Evolutionary conservation across 2,797 vertebrate species (phyloP).

Genomic region (Phoebastria nigripes): DNA sequence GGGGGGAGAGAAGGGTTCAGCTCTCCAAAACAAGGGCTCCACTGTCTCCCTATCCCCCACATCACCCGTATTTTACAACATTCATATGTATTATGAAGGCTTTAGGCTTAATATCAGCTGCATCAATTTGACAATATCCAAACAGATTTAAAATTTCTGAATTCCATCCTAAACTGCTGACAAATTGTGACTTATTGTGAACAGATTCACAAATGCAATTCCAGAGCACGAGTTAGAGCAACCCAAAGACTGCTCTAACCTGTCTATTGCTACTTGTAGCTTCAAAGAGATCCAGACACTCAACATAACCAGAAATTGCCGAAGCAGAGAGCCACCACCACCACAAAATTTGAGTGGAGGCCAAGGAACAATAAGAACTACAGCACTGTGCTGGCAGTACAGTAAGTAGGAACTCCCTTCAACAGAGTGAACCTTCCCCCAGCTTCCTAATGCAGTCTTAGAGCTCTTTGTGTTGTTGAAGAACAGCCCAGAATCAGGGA

Average conservation of each 20-base stretch:
- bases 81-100: neutral
- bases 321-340: neutral
- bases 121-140: neutral
- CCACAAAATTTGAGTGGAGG: neutral
- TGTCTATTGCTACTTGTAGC: neutral
- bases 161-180: neutral
- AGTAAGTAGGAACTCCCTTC: neutral
- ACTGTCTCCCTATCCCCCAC: neutral
- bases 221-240: neutral
- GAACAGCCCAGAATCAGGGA: neutral
- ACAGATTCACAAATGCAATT: neutral
- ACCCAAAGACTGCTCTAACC: neutral
- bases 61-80: neutral
- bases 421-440: neutral
- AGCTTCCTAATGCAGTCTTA: neutral
- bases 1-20: neutral
- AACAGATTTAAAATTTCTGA: neutral
- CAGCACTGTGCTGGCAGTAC: accelerated
- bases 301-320: neutral
- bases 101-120: neutral
- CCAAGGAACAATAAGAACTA: neutral
- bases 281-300: neutral
- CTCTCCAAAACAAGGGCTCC: neutral
- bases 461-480: neutral
- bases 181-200: neutral